Evolutionary conservation across 2,888 invertebrate species (phyloP), one percentile per base, ranked within the genome.

Genomic region (Drosophila atroscutellata): DNA sequence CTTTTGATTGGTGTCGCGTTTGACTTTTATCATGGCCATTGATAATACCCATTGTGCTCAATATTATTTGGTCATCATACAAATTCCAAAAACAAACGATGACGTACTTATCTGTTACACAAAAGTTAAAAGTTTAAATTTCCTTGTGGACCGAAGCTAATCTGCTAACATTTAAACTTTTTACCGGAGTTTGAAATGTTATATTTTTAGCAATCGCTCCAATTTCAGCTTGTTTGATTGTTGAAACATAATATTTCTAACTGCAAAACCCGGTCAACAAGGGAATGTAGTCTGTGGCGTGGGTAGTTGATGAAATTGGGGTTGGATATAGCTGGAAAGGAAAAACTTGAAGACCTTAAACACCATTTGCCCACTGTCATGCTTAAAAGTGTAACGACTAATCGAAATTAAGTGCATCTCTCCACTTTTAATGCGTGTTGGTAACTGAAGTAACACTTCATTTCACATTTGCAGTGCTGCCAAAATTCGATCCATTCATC

Each of bases 401-500:
- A 49, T 26, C 26, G 4, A 45, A 13, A 52, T 32, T 5, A 20
- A 20, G 2, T 52, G 15, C 24, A 24, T 0, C 9, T 24, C 18
- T 34, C 49, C 32, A 5, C 34, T 20, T 13, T 20, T 13, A 2
- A 20, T 13, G 45, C 7, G 2, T 45, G 13, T 20, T 45, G 3
- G 24, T 15, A 50, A 55, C 66, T 50, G 9, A 30, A 18, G 13
- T 37, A 45, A 37, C 20, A n/a, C 28, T 45, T 49, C 9, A 3
- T 11, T 59, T 34, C 20, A 18, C n/a, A 26, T 69, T 75, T 90
- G 58, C 88, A 93, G 93, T 93, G 62, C 74, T 93, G 59, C 93
- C 93, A 30, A 92, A 92, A 86, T 89, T 89, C 71, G 92, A 92
- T 86, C 93, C 93, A 61, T 88, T 86, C 74, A 93, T 93, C 73